These are phyloP conservation scores for Drosophila birchii DNA, from an alignment of 2,888 invertebrate genomes.

Conservation along the genomic window DNA sequence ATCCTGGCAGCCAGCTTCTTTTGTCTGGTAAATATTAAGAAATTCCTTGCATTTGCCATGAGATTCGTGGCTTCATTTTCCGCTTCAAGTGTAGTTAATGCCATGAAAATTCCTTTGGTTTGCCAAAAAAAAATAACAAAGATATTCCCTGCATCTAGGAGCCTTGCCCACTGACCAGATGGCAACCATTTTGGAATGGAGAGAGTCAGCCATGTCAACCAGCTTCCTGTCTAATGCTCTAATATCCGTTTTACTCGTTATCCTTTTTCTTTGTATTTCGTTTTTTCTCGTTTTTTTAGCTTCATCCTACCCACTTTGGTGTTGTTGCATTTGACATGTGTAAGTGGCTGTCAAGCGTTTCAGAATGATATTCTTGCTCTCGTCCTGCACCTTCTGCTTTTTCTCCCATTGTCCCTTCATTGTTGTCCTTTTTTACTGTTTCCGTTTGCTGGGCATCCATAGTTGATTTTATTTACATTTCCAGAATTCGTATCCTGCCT, in stretches of 20 bases:
- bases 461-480: slow-evolving; percentile 80
- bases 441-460: slow-evolving; percentile 41
- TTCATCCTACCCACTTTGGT: slow-evolving; percentile 34
- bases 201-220: slow-evolving; percentile 57
- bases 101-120: slow-evolving; percentile 46
- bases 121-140: slow-evolving; percentile 28
- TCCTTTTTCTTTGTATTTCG: slow-evolving; percentile 56
- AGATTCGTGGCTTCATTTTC: slow-evolving; percentile 47
- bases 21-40: slow-evolving; percentile 40
- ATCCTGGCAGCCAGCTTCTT: background rate
- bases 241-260: slow-evolving; percentile 80
- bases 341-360: slow-evolving; percentile 79
- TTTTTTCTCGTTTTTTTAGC: slow-evolving; percentile 1
- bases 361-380: slow-evolving; percentile 76
- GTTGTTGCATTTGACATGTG: slow-evolving; percentile 75
- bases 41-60: slow-evolving; percentile 50
- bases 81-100: slow-evolving; percentile 53
- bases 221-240: slow-evolving; percentile 76
- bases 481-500: slow-evolving; percentile 65
- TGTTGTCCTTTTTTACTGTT: slow-evolving; percentile 58
- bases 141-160: slow-evolving; percentile 21
- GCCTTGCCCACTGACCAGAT: slow-evolving; percentile 54
- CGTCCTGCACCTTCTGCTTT: slow-evolving; percentile 60
- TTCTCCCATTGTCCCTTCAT: slow-evolving; percentile 14
- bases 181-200: slow-evolving; percentile 34